Percentiles rank a stretch among this genome's conserved stretches.
Evolutionary conservation across 1,140 invertebrate species (phyloP).

Genomic region (Berghia stephanieae): DNA sequence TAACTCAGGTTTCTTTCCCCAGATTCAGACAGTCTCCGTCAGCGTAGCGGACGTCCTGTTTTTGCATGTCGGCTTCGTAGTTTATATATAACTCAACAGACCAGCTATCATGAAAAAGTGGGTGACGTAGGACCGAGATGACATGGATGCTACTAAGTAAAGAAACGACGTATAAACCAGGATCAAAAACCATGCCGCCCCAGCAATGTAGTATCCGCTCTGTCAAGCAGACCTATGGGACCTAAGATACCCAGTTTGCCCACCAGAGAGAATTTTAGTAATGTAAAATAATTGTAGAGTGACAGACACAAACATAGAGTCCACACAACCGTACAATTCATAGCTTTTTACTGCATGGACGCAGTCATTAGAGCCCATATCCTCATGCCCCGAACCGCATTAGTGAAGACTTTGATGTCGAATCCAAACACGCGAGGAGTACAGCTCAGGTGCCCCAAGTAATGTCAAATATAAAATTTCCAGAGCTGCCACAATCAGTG

Average conservation of each 20-base stretch:
- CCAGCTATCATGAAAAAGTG: constrained; percentile 66
- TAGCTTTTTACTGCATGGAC: constrained; percentile 66
- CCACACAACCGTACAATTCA: constrained; percentile 63
- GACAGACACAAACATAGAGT: constrained; percentile 66
- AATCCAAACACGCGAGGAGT: constrained; percentile 68
- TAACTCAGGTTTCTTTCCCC: constrained; percentile 67
- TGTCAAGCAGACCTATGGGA: constrained; percentile 72
- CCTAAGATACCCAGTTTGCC: constrained; percentile 74
- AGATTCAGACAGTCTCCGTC: constrained; percentile 69
- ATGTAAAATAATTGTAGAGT: constrained; percentile 70
- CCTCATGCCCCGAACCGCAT: constrained; percentile 71
- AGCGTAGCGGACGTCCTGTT: constrained; percentile 66
- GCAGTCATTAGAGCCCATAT: constrained; percentile 70
- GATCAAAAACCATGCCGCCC: constrained; percentile 72
- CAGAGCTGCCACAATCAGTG: constrained; percentile 54
- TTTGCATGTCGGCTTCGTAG: constrained; percentile 70
- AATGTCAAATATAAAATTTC: constrained; percentile 70
- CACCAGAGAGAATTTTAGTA: constrained; percentile 73
- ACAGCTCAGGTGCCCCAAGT: constrained; percentile 73
- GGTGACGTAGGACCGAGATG: constrained; percentile 52
- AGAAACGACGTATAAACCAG: constrained; percentile 71
- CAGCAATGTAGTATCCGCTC: constrained; percentile 74
- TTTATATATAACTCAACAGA: constrained; percentile 65
- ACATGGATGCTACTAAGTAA: constrained; percentile 68
- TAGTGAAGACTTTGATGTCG: constrained; percentile 66